Conservation (phyloP, 1,140 invertebrate species). For the Drosophila sturtevanti region DNA sequence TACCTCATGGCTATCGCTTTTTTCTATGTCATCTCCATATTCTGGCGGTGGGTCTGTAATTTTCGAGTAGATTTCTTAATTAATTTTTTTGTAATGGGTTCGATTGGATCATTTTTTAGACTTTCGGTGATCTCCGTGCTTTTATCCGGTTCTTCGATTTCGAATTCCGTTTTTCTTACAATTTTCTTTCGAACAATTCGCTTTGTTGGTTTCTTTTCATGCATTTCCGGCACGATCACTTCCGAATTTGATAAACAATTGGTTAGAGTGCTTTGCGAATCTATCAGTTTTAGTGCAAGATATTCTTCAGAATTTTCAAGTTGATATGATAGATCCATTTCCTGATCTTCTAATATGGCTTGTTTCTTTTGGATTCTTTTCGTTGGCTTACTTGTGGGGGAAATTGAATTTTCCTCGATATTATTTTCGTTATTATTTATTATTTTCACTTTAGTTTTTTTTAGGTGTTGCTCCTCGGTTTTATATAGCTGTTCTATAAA, state of each 20-base stretch:
- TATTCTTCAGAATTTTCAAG: not conserved
- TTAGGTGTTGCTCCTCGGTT: conserved; percentile 4
- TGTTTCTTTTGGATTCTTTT: not conserved
- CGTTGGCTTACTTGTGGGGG: not conserved
- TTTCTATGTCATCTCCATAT: not conserved
- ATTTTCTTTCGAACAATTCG: conserved; percentile 17
- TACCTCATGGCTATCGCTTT: not conserved
- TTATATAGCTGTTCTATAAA: conserved; percentile 35
- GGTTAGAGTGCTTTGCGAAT: not conserved
- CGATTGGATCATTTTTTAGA: not conserved
- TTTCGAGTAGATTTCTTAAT: conserved; percentile 10
- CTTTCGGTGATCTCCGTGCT: not conserved
- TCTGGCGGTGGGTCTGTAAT: not conserved
- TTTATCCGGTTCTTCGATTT: not conserved
- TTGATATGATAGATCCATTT: not conserved
- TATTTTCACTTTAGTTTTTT: not conserved
- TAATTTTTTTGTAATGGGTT: not conserved
- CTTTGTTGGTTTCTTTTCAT: not conserved
- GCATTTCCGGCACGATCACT: not conserved
- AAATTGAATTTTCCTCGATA: not conserved
- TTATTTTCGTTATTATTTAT: not conserved
- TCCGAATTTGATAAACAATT: not conserved
- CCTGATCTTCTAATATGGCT: not conserved
- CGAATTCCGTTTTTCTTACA: conserved; percentile 2
- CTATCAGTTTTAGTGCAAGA: not conserved